Base-by-base conservation (phyloP, 2,888 invertebrate species). In the Anodontia alba region DNA sequence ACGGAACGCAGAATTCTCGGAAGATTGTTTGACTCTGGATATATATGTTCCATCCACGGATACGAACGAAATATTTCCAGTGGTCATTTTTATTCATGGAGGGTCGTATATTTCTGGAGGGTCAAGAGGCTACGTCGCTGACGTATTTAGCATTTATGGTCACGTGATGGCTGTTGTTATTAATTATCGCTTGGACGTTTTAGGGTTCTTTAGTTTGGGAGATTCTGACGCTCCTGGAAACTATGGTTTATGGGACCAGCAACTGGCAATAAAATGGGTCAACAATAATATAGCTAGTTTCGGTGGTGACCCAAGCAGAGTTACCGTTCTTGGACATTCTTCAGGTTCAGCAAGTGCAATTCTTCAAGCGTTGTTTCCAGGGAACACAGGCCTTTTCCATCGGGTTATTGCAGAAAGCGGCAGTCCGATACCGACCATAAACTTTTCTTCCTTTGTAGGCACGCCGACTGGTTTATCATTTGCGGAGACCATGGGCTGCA, bases 301-400 rank as follows among this genome's bases (percentile, higher is more conserved):
- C 92, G 97, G 97, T 23, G 98, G 98, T 5, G 97, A 98, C 94
- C 96, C 96, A 0, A 95, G 96, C 57, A 95, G 96, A 38, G 96
- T 98, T 17, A 97, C 97, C 0, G 93, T 98, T 0, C 95, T 97
- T 88, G 98, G 98, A 0, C 97, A 97, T 94, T 97, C 96, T 20
- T 96, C 97, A 62, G 95, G 95, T 1, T 78, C 77, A n/a, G 72
- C 79, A 0, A 57, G 76, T 36, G 84, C 77, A 8, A 77, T 84
- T 20, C 70, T 77, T n/a, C 81, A 84, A 36, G 74, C 81, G 10
- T 43, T 84, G 57, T 76, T 81, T 54, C 67, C 79, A 8, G 74
- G 46, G n/a, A 84, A 84, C 42, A 51, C 42, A n/a, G 75, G 72
- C 0, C 29, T 79, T 0, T 67, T 84, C 17, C 46, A 70, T 33